Conservation (phyloP, 2,888 invertebrate genomes). For the Cartodere bifasciata region DNA sequence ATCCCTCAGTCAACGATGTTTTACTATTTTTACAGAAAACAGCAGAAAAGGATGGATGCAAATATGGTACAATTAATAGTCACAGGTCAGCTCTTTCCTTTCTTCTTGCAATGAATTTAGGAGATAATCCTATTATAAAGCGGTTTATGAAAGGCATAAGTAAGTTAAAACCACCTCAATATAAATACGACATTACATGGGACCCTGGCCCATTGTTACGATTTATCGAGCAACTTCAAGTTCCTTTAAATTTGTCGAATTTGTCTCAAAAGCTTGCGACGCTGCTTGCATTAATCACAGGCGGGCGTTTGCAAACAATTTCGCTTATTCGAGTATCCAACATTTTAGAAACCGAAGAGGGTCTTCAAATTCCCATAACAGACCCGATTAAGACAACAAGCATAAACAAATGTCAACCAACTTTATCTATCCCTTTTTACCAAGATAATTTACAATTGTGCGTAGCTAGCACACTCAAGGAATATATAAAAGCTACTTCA, state of each 20-base stretch:
- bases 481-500: not conserved
- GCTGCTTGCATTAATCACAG: constrained; percentile 5
- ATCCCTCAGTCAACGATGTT: constrained; percentile 2
- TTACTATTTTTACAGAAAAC: constrained; percentile 6
- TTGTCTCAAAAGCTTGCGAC: constrained; percentile 5
- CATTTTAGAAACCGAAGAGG: not conserved
- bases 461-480: constrained; percentile 1
- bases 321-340: constrained; percentile 3
- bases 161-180: constrained; percentile 7
- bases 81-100: constrained; percentile 10
- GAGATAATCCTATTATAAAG: constrained; percentile 8
- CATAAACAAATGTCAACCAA: too few relatives aligned
- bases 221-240: constrained; percentile 1
- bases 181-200: constrained; percentile 6
- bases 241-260: too few relatives aligned
- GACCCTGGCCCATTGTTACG: constrained; percentile 2
- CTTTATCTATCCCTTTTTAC: too few relatives aligned
- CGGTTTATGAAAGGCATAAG: constrained; percentile 11
- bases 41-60: constrained; percentile 6
- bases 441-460: too few relatives aligned
- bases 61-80: constrained; percentile 10
- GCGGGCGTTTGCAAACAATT: constrained; percentile 7
- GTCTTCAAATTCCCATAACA: constrained; percentile 4
- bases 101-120: constrained; percentile 6
- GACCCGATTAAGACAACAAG: too few relatives aligned